These are phyloP conservation scores for Paelopatides confundens DNA, from an alignment of 53 echinoderm and acorn worm genomes.

Conservation along the genomic window DNA sequence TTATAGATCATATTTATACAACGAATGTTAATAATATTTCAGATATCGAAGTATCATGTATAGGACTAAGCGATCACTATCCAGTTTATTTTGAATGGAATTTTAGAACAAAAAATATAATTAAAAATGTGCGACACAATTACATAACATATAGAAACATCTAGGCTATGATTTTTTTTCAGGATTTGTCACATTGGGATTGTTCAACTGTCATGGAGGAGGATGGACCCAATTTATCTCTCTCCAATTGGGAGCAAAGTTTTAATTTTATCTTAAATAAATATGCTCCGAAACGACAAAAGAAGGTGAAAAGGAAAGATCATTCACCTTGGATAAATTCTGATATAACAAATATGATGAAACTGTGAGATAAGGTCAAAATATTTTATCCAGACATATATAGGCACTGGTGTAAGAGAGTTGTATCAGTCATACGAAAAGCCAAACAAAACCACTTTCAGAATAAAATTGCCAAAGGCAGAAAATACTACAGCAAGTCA, in stretches of 20 bases:
- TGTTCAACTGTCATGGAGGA: neutral
- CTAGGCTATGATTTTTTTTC: too few species aligned
- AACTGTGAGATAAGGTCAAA: neutral
- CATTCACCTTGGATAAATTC: neutral
- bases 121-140: too few species aligned
- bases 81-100: too few species aligned
- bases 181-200: conserved; percentile 1
- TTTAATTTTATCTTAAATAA: neutral
- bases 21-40: too few species aligned
- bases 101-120: too few species aligned
- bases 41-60: too few species aligned
- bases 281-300: too few species aligned
- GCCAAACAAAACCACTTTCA: too few species aligned
- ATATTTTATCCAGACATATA: neutral
- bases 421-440: neutral
- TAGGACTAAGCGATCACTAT: too few species aligned
- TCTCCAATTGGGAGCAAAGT: too few species aligned
- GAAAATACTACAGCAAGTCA: neutral
- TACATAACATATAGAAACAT: too few species aligned
- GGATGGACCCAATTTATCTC: neutral
- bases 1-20: too few species aligned
- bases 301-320: neutral
- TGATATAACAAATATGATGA: neutral
- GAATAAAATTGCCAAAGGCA: neutral
- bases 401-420: neutral